Base-by-base conservation (phyloP, 2,888 invertebrate species). In the Leptarthrus brevirostris region DNA sequence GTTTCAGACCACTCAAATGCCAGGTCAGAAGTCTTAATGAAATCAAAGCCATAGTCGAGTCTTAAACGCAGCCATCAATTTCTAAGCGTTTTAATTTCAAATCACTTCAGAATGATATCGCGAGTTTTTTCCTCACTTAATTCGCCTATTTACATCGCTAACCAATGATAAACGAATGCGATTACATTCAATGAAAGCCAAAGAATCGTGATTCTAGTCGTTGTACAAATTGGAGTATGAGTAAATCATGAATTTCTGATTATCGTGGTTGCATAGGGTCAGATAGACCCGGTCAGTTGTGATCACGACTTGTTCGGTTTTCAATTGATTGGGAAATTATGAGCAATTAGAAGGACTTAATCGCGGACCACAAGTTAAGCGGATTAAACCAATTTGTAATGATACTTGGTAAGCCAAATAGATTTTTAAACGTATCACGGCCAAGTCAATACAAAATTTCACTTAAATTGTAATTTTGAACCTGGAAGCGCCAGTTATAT, bases 11-110 rank as follows among this genome's bases (percentile, higher is more conserved):
- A 26, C 30, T 66, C 49, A 64, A 26, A 12, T 20, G 22, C 44
- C 16, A 20, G 16, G 34, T 34, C 72, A 16, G 16, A 53, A 53
- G 40, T 10, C 72, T 36, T 54, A 44, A 72, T 36, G 54, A 36
- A 44, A 70, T 53, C 34, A 52, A 30, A 40, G 40, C 34, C 20
- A 26, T 47, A 4, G 26, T 66, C 16, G 49, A n/a, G n/a, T n/a
- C n/a, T 49, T 47, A 49, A 34, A 53, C 53, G 53, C 70, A 53
- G 70, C 69, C 70, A 53, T 30, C 49, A 52, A 70, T 36, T 52
- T 52, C 22, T 70, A 34, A 20, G n/a, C 52, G 20, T 52, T 70
- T 52, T 34, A 49, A 30, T 66, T 66, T 66, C 2, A 66, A 66
- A 66, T 66, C 66, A 14, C 5, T 49, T 18, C 2, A 26, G 18